phyloP scores from a whole-genome alignment of 2,113 vertebrate genomes.

The Phainopepla nitens region DNA sequence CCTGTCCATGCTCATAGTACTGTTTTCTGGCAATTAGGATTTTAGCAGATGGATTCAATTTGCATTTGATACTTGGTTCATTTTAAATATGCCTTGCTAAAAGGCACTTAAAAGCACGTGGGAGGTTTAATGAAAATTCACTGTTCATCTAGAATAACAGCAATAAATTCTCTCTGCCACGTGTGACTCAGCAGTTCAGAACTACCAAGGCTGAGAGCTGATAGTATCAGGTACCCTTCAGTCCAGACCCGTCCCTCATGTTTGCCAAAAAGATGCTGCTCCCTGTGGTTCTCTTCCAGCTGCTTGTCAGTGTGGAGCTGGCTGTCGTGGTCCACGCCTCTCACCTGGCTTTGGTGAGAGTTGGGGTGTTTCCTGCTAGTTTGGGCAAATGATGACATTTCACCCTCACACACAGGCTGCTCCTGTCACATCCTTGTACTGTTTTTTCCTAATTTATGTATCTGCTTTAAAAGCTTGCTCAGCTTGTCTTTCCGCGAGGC shows the following conservation, averaged over 20 bases:
- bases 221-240: neutral
- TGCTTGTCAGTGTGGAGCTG: neutral
- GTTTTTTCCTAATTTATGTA: neutral
- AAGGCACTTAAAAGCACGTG: neutral
- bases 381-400: neutral
- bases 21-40: neutral
- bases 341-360: neutral
- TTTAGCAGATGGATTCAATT: neutral
- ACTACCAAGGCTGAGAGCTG: neutral
- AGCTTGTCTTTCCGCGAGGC: neutral
- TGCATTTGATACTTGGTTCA: neutral
- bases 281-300: neutral
- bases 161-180: neutral
- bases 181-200: neutral
- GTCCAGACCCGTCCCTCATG: neutral
- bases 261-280: constrained; percentile 36
- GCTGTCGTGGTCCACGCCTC: rapidly evolving
- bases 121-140: neutral
- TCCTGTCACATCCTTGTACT: neutral
- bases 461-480: neutral
- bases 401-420: neutral
- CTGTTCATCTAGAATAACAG: neutral
- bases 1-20: neutral
- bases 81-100: neutral
- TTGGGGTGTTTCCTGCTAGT: neutral